Evolutionary conservation across 2,888 invertebrate species (phyloP), one percentile per base, ranked within the genome.

Genomic region (Stenchaetothrips biformis): DNA sequence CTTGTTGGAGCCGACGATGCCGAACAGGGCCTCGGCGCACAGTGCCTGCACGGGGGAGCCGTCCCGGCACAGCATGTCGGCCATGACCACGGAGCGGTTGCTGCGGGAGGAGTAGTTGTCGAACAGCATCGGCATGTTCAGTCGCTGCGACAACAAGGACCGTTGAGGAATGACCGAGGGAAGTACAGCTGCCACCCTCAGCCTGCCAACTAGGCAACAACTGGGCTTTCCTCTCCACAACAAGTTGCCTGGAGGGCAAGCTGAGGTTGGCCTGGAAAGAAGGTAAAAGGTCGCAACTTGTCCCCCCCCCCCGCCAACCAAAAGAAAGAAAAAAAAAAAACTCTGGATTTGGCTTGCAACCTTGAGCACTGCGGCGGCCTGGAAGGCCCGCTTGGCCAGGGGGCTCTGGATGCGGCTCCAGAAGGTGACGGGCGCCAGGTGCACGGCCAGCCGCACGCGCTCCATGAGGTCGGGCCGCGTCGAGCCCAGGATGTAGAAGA

Each of bases 21-120:
- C 82, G 83, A 89, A 89, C 11, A 89, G 82, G n/a, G 89, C 81
- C 81, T 88, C 87, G 79, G 85, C 85, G 84, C 89, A 89, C 11
- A 88, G 80, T 18, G 82, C 77, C 67, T 82, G 82, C 7, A 83
- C 82, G 16, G 80, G 74, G 3, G 82, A 79, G 16, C 80, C 37
- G 77, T 83, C 82, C 21, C 82, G 82, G 81, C 84, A 85, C 4
- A 84, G 77, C 11, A 78, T 48, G 80, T 84, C 81, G 16, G 83
- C 84, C n/a, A 86, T 79, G 48, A 82, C 21, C 9, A 74, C 67
- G 67, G 67, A 74, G 67, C 67, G 67, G 25, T 74, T 74, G 25
- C 67, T 74, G 7, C 67, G n/a, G 11, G 67, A 74, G 67, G 25
- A 21, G 67, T 74, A 74, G 67, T 74, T 74, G 67, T 74, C 67